Evolutionary conservation across 2,797 vertebrate genomes (phyloP).

Genomic region (Ataeniobius toweri): DNA sequence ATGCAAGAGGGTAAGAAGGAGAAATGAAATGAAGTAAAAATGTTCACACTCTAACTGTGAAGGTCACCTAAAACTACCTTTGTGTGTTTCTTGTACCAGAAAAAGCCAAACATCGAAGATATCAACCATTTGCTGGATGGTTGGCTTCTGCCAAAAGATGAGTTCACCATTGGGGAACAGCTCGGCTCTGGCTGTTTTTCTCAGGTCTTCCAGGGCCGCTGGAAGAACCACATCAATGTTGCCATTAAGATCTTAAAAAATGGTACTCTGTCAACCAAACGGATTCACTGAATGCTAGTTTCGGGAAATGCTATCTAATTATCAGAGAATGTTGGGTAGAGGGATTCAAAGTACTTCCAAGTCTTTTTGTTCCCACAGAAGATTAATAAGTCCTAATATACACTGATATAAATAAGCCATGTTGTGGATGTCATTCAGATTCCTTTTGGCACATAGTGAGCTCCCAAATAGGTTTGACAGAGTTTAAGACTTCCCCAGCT

Average conservation of each 20-base stretch:
- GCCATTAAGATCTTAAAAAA: constrained; percentile 83
- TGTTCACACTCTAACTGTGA: not conserved
- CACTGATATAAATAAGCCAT: too few species aligned
- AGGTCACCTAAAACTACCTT: not conserved
- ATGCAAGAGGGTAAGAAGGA: constrained; percentile 66
- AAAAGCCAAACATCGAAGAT: constrained; percentile 60
- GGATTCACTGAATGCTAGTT: not conserved
- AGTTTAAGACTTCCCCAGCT: too few species aligned
- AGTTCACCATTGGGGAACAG: constrained; percentile 79
- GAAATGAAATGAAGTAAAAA: not conserved
- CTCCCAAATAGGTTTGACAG: too few species aligned
- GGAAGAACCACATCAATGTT: constrained; percentile 82
- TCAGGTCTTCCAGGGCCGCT: constrained; percentile 81
- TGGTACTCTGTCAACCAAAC: constrained; percentile 37
- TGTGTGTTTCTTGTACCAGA: constrained; percentile 59
- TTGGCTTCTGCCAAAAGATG: constrained; percentile 84
- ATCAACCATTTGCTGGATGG: constrained; percentile 76
- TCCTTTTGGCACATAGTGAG: too few species aligned
- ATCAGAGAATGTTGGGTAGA: not conserved
- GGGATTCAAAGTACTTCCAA: not conserved
- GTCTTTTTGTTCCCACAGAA: not conserved
- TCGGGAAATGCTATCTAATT: not conserved
- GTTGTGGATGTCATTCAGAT: too few species aligned
- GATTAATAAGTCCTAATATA: too few species aligned
- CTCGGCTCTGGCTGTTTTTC: constrained; percentile 84